These are phyloP conservation scores for Heliocidaris erythrogramma DNA, from an alignment of 35 echinoderm and acorn worm species.

Conservation along the genomic window DNA sequence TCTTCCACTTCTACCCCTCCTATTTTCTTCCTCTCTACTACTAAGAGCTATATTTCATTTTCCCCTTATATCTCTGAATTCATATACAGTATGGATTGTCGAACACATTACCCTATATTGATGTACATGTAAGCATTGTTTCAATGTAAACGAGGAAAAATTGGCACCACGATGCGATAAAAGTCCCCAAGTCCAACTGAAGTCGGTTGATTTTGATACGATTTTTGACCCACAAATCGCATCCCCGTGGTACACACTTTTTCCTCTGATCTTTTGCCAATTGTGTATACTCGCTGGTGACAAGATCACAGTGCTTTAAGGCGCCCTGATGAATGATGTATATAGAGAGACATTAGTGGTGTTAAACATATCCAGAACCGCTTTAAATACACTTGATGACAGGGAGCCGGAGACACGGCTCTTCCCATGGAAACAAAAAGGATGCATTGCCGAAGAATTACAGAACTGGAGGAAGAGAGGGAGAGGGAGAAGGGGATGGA, in stretches of 20 bases:
- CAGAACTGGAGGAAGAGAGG: neutral
- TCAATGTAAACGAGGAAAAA: too few species aligned
- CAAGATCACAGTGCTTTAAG: neutral
- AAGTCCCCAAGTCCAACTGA: too few species aligned
- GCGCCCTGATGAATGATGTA: neutral
- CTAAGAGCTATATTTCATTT: too few species aligned
- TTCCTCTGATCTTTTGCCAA: neutral
- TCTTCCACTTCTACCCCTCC: too few species aligned
- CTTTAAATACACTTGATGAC: constrained; percentile 4
- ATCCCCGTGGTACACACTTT: neutral
- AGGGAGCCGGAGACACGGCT: neutral
- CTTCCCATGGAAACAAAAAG: neutral
- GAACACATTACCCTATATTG: too few species aligned
- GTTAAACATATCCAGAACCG: neutral
- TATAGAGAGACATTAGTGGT: neutral
- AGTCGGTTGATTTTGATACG: neutral
- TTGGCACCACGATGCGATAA: too few species aligned
- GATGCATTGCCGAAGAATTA: neutral
- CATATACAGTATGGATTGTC: too few species aligned
- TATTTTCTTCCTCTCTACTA: too few species aligned
- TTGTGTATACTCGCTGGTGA: neutral
- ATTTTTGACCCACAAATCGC: neutral
- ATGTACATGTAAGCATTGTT: too few species aligned
- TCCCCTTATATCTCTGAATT: too few species aligned
- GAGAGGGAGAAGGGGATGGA: neutral